Evolutionary conservation across 2,888 invertebrate genomes (phyloP).

Genomic region (Drosophila maculinotata): DNA sequence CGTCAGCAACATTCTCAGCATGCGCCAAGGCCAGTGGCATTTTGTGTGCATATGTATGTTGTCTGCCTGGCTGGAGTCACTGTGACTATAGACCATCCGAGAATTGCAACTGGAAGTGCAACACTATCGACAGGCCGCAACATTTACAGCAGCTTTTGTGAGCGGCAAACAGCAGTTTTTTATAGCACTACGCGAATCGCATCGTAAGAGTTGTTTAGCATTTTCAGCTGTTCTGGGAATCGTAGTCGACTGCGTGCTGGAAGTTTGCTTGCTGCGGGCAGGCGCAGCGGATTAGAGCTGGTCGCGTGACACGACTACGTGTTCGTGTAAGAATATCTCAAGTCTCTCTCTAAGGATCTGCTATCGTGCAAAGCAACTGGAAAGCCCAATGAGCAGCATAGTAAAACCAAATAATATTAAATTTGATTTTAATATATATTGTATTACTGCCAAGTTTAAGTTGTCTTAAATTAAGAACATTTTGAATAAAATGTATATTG

Average conservation of each 20-base stretch:
- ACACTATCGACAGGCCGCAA: conserved; percentile 52
- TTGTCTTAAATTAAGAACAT: no score
- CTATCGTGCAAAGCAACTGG: neutral
- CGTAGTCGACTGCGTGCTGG: conserved; percentile 10
- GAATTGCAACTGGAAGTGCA: conserved; percentile 51
- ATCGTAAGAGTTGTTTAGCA: conserved; percentile 16
- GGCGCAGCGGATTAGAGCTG: neutral
- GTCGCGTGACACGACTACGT: conserved; percentile 3
- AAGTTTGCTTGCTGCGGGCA: conserved; percentile 6
- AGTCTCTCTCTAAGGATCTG: no score
- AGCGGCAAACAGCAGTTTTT: conserved; percentile 47
- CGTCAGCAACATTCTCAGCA: conserved; percentile 75
- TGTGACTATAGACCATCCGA: conserved; percentile 6
- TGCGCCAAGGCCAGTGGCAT: conserved; percentile 78
- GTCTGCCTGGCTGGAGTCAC: conserved; percentile 4
- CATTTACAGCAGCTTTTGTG: conserved; percentile 58
- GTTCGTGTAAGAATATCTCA: neutral
- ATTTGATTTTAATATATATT: no score
- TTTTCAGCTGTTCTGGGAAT: conserved; percentile 30
- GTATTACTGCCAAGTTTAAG: no score
- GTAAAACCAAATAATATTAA: no score
- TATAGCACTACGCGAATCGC: neutral
- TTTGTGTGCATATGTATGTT: conserved; percentile 42
- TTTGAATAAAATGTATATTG: no score
- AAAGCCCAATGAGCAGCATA: no score